Percentiles rank a stretch among this genome's conserved stretches.
These are phyloP conservation scores for Loriculus beryllinus DNA, from an alignment of 2,797 vertebrate genomes.

Conservation along the genomic window DNA sequence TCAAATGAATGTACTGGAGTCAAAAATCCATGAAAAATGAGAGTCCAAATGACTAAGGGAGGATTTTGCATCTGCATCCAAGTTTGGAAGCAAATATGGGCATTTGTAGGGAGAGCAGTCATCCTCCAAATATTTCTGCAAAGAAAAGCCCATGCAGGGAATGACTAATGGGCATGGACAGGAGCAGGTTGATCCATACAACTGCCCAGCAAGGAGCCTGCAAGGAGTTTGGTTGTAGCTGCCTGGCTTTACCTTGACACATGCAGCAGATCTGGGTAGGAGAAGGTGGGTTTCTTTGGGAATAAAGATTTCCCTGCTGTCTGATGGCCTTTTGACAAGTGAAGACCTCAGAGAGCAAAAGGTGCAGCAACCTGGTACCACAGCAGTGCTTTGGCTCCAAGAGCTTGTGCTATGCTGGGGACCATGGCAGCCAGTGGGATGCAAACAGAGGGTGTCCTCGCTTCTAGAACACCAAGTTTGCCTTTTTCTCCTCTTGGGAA, in stretches of 20 bases:
- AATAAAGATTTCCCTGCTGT: neutral
- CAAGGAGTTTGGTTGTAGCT: neutral
- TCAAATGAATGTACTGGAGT: neutral
- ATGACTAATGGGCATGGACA: neutral
- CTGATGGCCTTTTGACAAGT: neutral
- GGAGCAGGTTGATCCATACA: neutral
- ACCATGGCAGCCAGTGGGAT: fast-evolving
- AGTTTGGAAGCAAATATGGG: neutral
- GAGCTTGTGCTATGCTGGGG: neutral
- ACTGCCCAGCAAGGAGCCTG: neutral
- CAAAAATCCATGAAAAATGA: neutral
- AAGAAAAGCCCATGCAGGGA: neutral
- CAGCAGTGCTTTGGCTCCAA: neutral
- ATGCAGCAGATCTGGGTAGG: neutral
- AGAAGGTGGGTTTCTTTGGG: neutral
- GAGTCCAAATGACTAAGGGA: neutral
- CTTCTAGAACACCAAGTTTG: neutral
- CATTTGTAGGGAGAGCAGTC: neutral
- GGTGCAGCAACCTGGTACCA: fast-evolving
- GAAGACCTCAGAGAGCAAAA: neutral
- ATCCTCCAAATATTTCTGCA: neutral
- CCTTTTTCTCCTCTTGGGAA: neutral
- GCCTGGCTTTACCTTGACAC: neutral
- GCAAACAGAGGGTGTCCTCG: neutral
- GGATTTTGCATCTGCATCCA: neutral